Evolutionary conservation across 2,888 invertebrate species (phyloP).

Genomic region (Agapetus fuscipes): DNA sequence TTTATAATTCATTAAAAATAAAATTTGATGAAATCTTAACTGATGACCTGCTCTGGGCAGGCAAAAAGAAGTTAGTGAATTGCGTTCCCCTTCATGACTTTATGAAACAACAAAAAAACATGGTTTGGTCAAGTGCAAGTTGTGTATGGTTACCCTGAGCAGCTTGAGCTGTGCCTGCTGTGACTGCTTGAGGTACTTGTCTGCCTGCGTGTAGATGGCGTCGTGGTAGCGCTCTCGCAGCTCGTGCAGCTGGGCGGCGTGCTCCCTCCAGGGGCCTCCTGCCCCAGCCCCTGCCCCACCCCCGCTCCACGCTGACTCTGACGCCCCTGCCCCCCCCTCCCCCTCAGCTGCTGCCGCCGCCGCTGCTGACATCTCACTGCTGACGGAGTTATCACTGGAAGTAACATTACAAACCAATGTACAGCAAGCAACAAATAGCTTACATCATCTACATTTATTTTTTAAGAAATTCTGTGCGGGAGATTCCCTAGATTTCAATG

Average conservation of each 20-base stretch:
- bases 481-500: no score
- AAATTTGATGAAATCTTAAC: no score
- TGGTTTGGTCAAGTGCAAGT: no score
- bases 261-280: conserved; percentile 51
- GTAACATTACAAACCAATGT: conserved; percentile 27
- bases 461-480: no score
- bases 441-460: no score
- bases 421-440: no score
- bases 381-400: conserved; percentile 31
- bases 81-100: no score
- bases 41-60: no score
- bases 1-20: no score
- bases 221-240: conserved; percentile 80
- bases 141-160: conserved; percentile 48
- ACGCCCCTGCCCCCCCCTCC: conserved; percentile 36
- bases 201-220: conserved; percentile 61
- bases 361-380: conserved; percentile 37
- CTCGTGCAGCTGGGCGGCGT: conserved; percentile 61
- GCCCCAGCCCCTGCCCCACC: conserved; percentile 23
- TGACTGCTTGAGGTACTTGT: conserved; percentile 69
- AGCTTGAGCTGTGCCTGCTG: conserved; percentile 75
- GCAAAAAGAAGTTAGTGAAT: no score
- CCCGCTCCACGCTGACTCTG: conserved; percentile 17
- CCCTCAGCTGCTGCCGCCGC: conserved; percentile 33
- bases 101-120: no score